A percentile compares a stretch with the other conserved stretches of the same genome.
phyloP scores from a whole-genome alignment of 2,888 invertebrate species.

The Schizotus pectinicornis region DNA sequence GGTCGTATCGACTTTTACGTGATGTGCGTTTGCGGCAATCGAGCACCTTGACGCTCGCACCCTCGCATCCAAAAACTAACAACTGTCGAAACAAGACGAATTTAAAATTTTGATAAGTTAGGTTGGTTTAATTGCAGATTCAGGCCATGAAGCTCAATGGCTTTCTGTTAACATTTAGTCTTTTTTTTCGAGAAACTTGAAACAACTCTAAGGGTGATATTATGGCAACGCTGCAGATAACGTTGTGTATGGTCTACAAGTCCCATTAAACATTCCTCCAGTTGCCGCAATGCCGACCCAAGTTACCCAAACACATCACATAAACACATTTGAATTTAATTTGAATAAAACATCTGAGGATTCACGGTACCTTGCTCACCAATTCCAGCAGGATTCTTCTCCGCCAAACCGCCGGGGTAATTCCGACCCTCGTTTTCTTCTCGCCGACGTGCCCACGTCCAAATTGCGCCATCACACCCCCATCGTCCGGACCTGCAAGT shows the following conservation, averaged over 20 bases:
- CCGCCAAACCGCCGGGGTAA: conserved; percentile 35
- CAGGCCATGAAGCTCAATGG: too few relatives aligned
- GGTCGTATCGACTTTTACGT: conserved; percentile 45
- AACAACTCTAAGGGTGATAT: too few relatives aligned
- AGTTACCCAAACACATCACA: background rate
- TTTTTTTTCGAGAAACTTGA: too few relatives aligned
- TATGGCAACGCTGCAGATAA: too few relatives aligned
- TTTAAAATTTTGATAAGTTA: too few relatives aligned
- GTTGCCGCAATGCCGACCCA: background rate
- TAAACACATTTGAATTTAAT: conserved; percentile 33
- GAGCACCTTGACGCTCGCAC: conserved; percentile 6
- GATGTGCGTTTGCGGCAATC: conserved; percentile 34
- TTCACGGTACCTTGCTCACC: conserved; percentile 40
- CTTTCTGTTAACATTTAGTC: too few relatives aligned
- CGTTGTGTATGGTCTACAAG: too few relatives aligned
- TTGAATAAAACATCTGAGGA: conserved; percentile 45
- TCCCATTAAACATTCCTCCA: conserved; percentile 8
- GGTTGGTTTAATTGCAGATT: too few relatives aligned
- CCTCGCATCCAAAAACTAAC: too few relatives aligned
- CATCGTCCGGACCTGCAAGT: conserved; percentile 17
- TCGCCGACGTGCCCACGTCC: conserved; percentile 7
- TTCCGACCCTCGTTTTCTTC: conserved; percentile 34
- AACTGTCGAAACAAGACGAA: too few relatives aligned
- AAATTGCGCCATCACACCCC: conserved; percentile 1
- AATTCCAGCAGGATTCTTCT: conserved; percentile 37